These are phyloP conservation scores for Sylvicapra grimmia DNA, from an alignment of 2,113 vertebrate genomes.

Conservation along the genomic window DNA sequence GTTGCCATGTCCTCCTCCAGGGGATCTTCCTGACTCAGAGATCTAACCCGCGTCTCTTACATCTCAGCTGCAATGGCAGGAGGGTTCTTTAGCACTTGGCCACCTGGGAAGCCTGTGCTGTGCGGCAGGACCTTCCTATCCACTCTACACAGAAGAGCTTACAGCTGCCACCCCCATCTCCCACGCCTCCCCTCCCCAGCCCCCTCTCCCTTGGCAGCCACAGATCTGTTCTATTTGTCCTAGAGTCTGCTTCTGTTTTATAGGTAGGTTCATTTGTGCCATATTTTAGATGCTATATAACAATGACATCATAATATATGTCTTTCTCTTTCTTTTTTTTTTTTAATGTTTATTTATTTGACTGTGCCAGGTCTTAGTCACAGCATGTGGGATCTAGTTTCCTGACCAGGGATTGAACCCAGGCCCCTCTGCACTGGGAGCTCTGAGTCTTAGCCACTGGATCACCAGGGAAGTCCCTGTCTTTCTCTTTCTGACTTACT, in stretches of 20 bases:
- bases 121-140: not conserved
- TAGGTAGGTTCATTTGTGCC: not conserved
- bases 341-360: no score
- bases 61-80: not conserved
- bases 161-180: not conserved
- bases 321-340: not conserved
- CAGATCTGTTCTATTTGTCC: not conserved
- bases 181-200: not conserved
- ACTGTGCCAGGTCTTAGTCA: no score
- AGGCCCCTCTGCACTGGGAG: no score
- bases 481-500: not conserved
- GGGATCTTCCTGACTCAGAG: not conserved
- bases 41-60: not conserved
- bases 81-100: not conserved
- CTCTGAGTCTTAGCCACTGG: no score
- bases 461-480: not conserved
- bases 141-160: not conserved
- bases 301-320: not conserved
- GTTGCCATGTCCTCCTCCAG: not conserved
- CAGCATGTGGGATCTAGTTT: no score
- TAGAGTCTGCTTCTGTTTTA: not conserved
- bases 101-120: not conserved
- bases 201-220: not conserved
- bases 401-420: no score
- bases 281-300: not conserved